phyloP scores from a whole-genome alignment of 2,888 invertebrate genomes.

The Synergus umbraculus region DNA sequence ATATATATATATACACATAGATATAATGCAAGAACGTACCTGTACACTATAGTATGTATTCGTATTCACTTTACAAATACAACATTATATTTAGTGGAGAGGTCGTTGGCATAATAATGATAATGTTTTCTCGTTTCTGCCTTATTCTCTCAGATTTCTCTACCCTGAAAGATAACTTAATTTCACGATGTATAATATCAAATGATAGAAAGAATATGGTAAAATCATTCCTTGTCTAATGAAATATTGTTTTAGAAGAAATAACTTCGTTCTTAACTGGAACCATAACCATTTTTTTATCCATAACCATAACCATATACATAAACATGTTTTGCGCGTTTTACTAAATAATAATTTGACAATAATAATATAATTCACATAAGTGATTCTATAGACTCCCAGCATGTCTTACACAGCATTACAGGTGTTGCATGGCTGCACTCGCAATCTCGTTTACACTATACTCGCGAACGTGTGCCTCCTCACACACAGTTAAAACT shows the following conservation, averaged over 20 bases:
- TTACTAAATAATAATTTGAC: background rate
- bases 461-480: background rate
- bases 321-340: background rate
- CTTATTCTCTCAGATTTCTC: background rate
- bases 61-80: background rate
- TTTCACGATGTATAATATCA: too few species aligned
- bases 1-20: background rate
- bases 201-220: too few species aligned
- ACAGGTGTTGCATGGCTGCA: slow-evolving; percentile 30
- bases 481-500: slow-evolving; percentile 13
- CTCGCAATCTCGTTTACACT: slow-evolving; percentile 34
- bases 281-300: too few species aligned
- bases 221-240: too few species aligned
- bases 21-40: background rate
- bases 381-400: background rate
- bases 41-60: background rate
- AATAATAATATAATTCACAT: background rate
- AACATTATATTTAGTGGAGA: background rate
- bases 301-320: too few species aligned
- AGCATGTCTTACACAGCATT: slow-evolving; percentile 15
- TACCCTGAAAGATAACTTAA: background rate
- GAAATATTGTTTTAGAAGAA: too few species aligned
- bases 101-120: background rate
- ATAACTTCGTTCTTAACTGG: too few species aligned
- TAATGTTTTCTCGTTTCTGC: background rate